Base-by-base conservation (phyloP, 2,888 invertebrate species). In the Noctua janthe region DNA sequence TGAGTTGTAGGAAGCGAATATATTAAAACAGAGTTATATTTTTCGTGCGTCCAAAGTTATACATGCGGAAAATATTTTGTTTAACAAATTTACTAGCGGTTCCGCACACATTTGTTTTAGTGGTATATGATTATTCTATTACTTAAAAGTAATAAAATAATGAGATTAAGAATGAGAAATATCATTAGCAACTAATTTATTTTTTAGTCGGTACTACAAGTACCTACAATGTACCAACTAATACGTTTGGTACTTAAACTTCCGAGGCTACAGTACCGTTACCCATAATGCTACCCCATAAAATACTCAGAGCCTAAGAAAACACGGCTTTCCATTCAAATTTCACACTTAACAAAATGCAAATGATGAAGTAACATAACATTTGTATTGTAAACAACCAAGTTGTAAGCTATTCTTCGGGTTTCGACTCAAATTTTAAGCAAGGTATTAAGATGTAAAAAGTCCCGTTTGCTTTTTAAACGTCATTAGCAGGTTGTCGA, bases 301-400 rank as follows among this genome's bases (percentile, higher is more conserved):
- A 82, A 74, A 70, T 59, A 20, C 70, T 54, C 23, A 5, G 15
- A 7, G 20, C 59, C 56, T 54, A 79, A 74, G 84, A 83, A 87
- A 80, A 80, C 74, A 69, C n/a, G 17, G 23, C 29, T 83, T 87
- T 75, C 59, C 74, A 77, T 84, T 74, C 67, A 87, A 87, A 87
- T 78, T 85, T 78, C 59, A 76, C 69, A 83, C 87, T 77, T 75
- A 72, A 80, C 76, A 79, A 85, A 82, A 85, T 87, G 85, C 80
- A 83, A 87, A 85, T 83, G 17, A 77, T 76, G 76, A 77, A 70
- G 80, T 43, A 71, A 83, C 80, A 87, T 80, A 77, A 84, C 76
- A 72, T 83, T 79, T 76, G 64, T 85, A 76, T 80, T 74, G 66
- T 71, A 62, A 87, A 87, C 71, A 83, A 79, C 47, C 51, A 69